phyloP scores from a whole-genome alignment of 2,113 vertebrate species.

The Melanostigma gelatinosum region DNA sequence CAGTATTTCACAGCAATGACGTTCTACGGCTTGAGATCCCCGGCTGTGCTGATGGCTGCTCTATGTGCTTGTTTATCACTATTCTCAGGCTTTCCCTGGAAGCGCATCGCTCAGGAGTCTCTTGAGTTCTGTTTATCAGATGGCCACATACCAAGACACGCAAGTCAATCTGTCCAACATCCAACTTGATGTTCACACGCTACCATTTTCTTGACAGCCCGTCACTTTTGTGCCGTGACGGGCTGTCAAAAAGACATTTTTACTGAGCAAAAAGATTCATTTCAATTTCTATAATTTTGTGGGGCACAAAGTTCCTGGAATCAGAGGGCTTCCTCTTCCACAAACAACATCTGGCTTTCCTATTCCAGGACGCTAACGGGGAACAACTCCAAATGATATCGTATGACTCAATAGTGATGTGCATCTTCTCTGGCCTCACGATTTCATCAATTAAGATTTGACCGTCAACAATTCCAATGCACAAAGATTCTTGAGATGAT shows the following conservation, averaged over 20 bases:
- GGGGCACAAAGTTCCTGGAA: background rate
- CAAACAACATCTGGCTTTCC: background rate
- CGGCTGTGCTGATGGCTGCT: background rate
- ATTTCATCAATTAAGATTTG: background rate
- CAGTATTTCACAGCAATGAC: constrained; percentile 36
- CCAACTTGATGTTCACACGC: background rate
- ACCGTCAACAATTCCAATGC: background rate
- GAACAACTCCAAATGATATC: background rate
- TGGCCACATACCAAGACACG: background rate
- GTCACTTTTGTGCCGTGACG: background rate
- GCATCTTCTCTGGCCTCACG: background rate
- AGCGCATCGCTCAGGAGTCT: background rate
- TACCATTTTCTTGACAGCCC: background rate
- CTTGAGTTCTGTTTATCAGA: background rate
- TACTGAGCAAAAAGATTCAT: background rate
- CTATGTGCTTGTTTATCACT: background rate
- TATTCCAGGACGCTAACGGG: background rate
- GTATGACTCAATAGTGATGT: background rate
- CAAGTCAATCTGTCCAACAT: background rate
- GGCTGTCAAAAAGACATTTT: background rate
- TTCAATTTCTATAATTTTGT: background rate
- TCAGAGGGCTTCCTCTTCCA: background rate
- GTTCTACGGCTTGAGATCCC: background rate
- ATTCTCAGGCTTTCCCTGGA: background rate
- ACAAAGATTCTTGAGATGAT: background rate